Percentiles rank a stretch among this genome's conserved stretches.
Evolutionary conservation across 2,888 invertebrate genomes (phyloP).

Genomic region (Athripsodes cinereus): DNA sequence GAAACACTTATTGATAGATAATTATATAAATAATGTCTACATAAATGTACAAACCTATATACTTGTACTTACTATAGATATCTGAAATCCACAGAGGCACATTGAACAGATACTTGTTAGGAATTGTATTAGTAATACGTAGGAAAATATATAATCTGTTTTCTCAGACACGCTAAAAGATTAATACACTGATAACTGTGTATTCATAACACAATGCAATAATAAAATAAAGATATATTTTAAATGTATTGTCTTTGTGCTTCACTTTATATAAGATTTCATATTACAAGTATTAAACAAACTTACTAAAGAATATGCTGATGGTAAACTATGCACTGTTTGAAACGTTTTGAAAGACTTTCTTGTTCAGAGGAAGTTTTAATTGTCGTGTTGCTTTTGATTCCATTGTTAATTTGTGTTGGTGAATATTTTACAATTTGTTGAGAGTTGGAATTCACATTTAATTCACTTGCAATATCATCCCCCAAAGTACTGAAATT

Average conservation of each 20-base stretch:
- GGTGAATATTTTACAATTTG: too few species aligned
- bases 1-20: too few species aligned
- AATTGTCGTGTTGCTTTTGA: too few species aligned
- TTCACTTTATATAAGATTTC: not conserved
- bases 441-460: too few species aligned
- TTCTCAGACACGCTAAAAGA: slow-evolving; percentile 13
- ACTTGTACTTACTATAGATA: slow-evolving; percentile 7
- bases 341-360: not conserved
- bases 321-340: slow-evolving; percentile 11
- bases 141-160: slow-evolving; percentile 14
- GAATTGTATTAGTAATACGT: slow-evolving; percentile 15
- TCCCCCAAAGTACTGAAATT: too few species aligned
- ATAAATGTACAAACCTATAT: too few species aligned
- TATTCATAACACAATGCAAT: not conserved
- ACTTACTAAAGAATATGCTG: slow-evolving; percentile 14
- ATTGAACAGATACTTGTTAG: slow-evolving; percentile 11
- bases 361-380: too few species aligned
- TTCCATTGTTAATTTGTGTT: too few species aligned
- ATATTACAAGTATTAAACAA: not conserved
- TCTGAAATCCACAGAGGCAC: slow-evolving; percentile 12
- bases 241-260: too few species aligned
- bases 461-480: too few species aligned
- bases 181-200: not conserved
- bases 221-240: too few species aligned
- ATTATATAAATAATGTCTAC: too few species aligned